Percentiles rank a stretch among this genome's conserved stretches.
Conservation (phyloP, 2,113 vertebrate genomes). For the Symphodus melops region DNA sequence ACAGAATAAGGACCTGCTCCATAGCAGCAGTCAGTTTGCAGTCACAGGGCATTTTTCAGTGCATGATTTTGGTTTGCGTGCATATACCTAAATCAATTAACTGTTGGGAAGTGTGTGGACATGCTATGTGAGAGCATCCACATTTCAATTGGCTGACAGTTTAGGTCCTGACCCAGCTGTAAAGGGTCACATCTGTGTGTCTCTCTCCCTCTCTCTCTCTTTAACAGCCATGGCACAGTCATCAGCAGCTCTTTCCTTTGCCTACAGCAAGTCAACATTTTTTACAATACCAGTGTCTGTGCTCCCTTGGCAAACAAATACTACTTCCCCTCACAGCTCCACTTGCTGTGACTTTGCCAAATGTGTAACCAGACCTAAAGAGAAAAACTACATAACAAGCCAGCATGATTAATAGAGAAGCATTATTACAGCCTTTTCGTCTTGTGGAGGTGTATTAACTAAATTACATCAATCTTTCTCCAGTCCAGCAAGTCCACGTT, state of each 20-base stretch:
- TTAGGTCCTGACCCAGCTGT: conserved; percentile 13
- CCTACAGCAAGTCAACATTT: conserved; percentile 41
- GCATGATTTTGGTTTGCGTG: too few species aligned
- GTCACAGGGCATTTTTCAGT: background rate
- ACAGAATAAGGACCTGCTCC: background rate
- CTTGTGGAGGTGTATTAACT: background rate
- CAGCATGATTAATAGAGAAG: conserved; percentile 30
- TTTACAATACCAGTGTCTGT: conserved; percentile 30
- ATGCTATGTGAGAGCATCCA: background rate
- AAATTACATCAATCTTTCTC: conserved; percentile 41
- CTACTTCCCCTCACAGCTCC: conserved; percentile 6
- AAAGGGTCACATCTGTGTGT: conserved; percentile 21
- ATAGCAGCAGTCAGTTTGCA: conserved; percentile 4
- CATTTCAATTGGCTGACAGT: conserved; percentile 20
- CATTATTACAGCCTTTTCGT: conserved; percentile 52
- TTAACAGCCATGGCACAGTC: conserved; percentile 11
- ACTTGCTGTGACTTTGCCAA: conserved; percentile 23
- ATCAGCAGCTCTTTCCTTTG: conserved; percentile 22
- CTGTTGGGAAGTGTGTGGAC: background rate
- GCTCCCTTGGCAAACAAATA: conserved; percentile 21
- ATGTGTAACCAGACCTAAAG: conserved; percentile 7
- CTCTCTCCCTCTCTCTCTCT: background rate
- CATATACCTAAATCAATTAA: background rate
- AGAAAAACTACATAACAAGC: conserved; percentile 2
- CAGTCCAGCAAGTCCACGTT: conserved; percentile 26